Evolutionary conservation across 2,888 invertebrate genomes (phyloP), one percentile per base, ranked within the genome.

Genomic region (Auanema sp.): DNA sequence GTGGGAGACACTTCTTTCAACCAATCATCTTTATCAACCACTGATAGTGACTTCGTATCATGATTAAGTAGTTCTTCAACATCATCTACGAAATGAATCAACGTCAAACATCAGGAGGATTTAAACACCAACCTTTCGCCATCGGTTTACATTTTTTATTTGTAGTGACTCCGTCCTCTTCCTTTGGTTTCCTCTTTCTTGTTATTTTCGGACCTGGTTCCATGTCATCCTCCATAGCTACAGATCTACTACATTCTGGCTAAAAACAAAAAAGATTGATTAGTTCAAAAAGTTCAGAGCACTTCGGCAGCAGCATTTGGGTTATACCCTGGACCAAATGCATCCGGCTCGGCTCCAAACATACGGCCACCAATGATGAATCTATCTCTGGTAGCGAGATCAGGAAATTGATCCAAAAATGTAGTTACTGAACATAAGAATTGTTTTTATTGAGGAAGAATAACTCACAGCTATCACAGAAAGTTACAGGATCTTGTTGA

Each of bases 401-500:
- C 76, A n/a, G 78, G 77, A 52, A 71, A 71, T 14, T 65, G 64
- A 18, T 75, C 76, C 42, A 73, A 63, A 60, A 76, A 78, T 1
- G 61, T 64, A 11, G 75, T 68, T 49, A 78, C 78, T 78, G 53
- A 52, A 53, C 10, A 21, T 10, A 16, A 50, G 10, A 10, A 10
- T 50, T 10, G 16, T 16, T 12, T 50, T 12, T 50, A 50, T 16
- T 50, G 10, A 21, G 14, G 4, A 23, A 16, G 50, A 51, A 21
- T 25, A 47, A 59, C 68, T 44, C 52, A 77, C 77, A 57, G 24
- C 64, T 62, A 44, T 77, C 77, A 25, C 71, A 68, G 47, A 77
- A 62, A 1, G 72, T 60, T 21, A 77, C 65, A 10, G 75, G 53
- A 47, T 77, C 76, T 25, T 60, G 64, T 40, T 51, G 60, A 21